Evolutionary conservation across 2,888 invertebrate genomes (phyloP), one percentile per base, ranked within the genome.

Genomic region (Luffia ferchaultella): DNA sequence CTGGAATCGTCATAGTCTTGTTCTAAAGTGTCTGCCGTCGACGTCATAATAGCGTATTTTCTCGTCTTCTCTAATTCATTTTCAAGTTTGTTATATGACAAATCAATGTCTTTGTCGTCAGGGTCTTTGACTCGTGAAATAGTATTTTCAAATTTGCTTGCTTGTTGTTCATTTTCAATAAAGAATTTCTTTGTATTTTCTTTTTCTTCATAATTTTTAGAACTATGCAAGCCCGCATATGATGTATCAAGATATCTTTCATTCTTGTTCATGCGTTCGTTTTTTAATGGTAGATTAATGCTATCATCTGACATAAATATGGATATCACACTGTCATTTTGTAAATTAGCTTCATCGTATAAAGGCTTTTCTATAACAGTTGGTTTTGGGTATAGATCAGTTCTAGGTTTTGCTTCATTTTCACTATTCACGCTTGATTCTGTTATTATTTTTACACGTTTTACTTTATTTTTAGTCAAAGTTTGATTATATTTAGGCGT

Each of bases 371-470:
- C 30, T 30, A 12, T 7, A 7, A 12, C 12, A 7, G 30, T 30
- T 30, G 3, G 5, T 30, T 7, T 7, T 7, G 30, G 3, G 5
- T 12, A 12, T 3, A 30, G 12, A 30, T 30, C 12, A 30, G 30
- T 30, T 30, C 12, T 30, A 30, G 30, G 12, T 7, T 7, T 30
- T 30, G 30, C 3, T 7, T 30, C 3, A 30, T 30, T 12, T 7
- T 30, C 30, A 30, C n/a, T n/a, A n/a, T n/a, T 16, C 42, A 20
- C 12, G 18, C 18, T 41, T 2, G n/a, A 18, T 56, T 80, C 80
- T 20, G 76, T 73, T 52, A 82, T 63, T 20, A 78, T 74, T 65
- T 78, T 68, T 46, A 82, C 58, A 50, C 70, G 68, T 54, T 78
- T 73, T 7, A 68, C n/a, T n/a, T n/a, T 58, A 56, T 69, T 68